Evolutionary conservation across 2,888 invertebrate genomes (phyloP), one percentile per base, ranked within the genome.

Genomic region (Hypsopygia costalis): DNA sequence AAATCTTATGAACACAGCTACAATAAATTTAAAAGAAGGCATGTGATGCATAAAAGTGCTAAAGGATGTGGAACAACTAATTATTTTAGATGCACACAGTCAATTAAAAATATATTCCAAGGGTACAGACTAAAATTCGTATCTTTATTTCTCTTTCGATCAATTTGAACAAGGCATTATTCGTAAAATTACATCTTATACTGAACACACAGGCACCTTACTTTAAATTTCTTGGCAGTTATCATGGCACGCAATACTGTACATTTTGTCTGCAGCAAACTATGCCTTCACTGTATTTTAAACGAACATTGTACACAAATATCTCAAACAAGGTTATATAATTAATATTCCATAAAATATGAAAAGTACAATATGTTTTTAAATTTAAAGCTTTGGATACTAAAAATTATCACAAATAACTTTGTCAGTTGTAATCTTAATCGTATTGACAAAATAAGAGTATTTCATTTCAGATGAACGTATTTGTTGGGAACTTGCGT

Each of bases 201-300:
- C 68, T 86, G 85, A 86, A 87, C 86, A 86, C 87, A 76, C 80
- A 82, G 85, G 86, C 85, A 79, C 79, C 80, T 83, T 78, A 79
- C 62, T 66, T 70, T 65, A 67, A 58, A 66, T 71, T 58, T 70
- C 69, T 81, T 81, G 85, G 80, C 82, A 79, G 76, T 75, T 58
- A 62, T 65, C 66, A 86, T 86, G 85, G 85, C 86, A 86, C 85
- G 62, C 67, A 54, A 60, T 51, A 54, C 46, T 49, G 60, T 53
- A 58, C 54, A 51, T 46, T 16, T 50, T 49, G 53, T 51, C 50
- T 53, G 60, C 50, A 57, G 54, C 60, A 54, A 55, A 59, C 55
- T 47, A 58, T 58, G 59, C 58, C 51, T 33, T 33, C 33, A 37
- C 29, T 36, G 32, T 34, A 34, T 36, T 20, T 34, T 16, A 39